Percentiles rank a stretch among this genome's conserved stretches.
phyloP scores from a whole-genome alignment of 2,888 invertebrate species.

The Abrostola tripartita region DNA sequence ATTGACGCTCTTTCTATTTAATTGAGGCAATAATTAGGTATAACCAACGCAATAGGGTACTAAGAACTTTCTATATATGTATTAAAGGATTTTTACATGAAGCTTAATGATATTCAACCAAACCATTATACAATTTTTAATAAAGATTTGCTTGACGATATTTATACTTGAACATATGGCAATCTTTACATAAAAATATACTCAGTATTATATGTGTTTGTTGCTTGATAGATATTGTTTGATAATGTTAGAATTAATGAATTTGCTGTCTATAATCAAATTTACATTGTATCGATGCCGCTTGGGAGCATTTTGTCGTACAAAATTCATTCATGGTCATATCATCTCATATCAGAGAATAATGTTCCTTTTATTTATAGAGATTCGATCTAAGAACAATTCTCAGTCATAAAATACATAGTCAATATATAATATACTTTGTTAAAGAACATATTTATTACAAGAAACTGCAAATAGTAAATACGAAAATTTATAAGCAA shows the following conservation, averaged over 20 bases:
- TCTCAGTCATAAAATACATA: constrained; percentile 32
- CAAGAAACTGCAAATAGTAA: constrained; percentile 6
- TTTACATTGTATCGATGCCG: constrained; percentile 45
- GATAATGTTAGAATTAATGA: constrained; percentile 45
- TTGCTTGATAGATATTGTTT: constrained; percentile 56
- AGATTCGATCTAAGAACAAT: constrained; percentile 44
- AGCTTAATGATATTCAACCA: constrained; percentile 66
- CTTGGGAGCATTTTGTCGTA: constrained; percentile 70
- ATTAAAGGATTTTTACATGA: constrained; percentile 74
- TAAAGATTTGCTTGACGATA: constrained; percentile 66
- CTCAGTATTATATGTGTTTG: constrained; percentile 67
- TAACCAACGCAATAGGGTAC: constrained; percentile 67
- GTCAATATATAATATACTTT: constrained; percentile 32
- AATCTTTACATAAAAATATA: constrained; percentile 58
- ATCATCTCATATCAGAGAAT: constrained; percentile 82
- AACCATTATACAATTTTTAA: constrained; percentile 66
- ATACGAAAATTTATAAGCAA: constrained; percentile 17
- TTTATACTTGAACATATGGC: constrained; percentile 64
- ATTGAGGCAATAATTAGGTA: constrained; percentile 79
- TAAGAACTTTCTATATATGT: constrained; percentile 68
- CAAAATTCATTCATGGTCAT: constrained; percentile 84
- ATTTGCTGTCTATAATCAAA: constrained; percentile 49
- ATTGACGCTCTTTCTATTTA: constrained; percentile 67
- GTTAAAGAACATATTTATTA: not conserved
- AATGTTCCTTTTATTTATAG: constrained; percentile 57